phyloP scores from a whole-genome alignment of 2,113 vertebrate species.

The Notothenia rossii region DNA sequence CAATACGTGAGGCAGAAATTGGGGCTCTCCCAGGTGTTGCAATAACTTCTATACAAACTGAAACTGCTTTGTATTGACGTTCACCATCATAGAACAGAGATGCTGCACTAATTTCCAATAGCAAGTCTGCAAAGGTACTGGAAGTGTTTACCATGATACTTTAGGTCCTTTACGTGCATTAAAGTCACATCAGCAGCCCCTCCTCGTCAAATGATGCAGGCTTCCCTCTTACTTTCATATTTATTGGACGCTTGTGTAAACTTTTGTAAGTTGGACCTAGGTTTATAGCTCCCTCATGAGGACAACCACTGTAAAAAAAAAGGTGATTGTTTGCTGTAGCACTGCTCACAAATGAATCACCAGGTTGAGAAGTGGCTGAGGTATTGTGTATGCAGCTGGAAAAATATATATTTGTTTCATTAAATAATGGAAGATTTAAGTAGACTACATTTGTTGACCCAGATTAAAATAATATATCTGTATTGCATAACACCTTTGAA shows the following conservation, averaged over 20 bases:
- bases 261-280: not conserved
- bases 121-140: slow-evolving; percentile 15
- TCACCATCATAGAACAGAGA: slow-evolving; percentile 6
- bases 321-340: not conserved
- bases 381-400: not conserved
- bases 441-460: not conserved
- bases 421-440: not conserved
- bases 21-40: not conserved
- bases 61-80: slow-evolving; percentile 11
- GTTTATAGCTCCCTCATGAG: slow-evolving; percentile 57
- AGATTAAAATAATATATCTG: not conserved
- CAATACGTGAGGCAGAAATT: not conserved
- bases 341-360: not conserved
- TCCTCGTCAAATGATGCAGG: slow-evolving; percentile 35
- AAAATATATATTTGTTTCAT: not conserved
- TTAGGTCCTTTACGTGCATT: slow-evolving; percentile 23
- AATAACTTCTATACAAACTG: slow-evolving; percentile 32
- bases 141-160: slow-evolving; percentile 26
- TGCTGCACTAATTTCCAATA: slow-evolving; percentile 38
- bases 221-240: slow-evolving; percentile 51
- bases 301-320: slow-evolving; percentile 6
- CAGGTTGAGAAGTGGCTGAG: not conserved
- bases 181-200: slow-evolving; percentile 46
- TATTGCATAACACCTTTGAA: no score
- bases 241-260: slow-evolving; percentile 24